phyloP scores from a whole-genome alignment of 2,888 invertebrate species.

The Cyclophora albipunctata region DNA sequence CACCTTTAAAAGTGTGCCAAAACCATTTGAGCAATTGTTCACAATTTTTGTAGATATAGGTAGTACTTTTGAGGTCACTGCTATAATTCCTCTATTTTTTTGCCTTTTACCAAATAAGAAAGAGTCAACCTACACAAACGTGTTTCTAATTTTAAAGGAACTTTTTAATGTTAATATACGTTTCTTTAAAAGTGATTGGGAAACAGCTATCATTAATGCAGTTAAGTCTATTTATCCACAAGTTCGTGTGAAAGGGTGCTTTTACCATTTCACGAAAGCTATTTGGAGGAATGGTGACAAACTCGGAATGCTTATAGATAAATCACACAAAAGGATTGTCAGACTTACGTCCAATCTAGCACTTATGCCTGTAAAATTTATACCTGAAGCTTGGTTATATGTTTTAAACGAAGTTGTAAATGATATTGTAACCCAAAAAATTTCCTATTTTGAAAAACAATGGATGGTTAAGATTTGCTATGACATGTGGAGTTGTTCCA shows the following conservation, averaged over 20 bases:
- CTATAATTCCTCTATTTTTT: too few relatives aligned
- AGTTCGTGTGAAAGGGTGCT: slow-evolving; percentile 20
- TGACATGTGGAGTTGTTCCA: slow-evolving; percentile 1
- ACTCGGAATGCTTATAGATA: slow-evolving; percentile 1
- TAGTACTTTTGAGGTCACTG: too few relatives aligned
- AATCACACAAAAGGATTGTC: slow-evolving; percentile 2
- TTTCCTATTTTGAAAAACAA: slow-evolving; percentile 1
- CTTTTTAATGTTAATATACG: too few relatives aligned
- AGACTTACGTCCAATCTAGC: slow-evolving; percentile 1
- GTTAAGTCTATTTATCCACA: too few relatives aligned
- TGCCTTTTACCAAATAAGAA: too few relatives aligned
- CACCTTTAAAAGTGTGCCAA: too few relatives aligned
- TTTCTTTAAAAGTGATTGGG: too few relatives aligned
- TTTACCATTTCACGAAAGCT: slow-evolving; percentile 2
- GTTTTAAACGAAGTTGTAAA: background rate
- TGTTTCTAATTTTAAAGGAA: too few relatives aligned
- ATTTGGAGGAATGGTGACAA: slow-evolving; percentile 9
- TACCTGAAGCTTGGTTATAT: slow-evolving; percentile 1
- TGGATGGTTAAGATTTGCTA: slow-evolving; percentile 1
- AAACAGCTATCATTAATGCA: too few relatives aligned
- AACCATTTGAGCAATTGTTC: too few relatives aligned
- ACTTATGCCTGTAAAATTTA: background rate
- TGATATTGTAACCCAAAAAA: background rate
- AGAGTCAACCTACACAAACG: too few relatives aligned
- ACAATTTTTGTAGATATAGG: too few relatives aligned